These are phyloP conservation scores for Benthosema pterotum DNA, from an alignment of 2,797 vertebrate species.

Conservation along the genomic window DNA sequence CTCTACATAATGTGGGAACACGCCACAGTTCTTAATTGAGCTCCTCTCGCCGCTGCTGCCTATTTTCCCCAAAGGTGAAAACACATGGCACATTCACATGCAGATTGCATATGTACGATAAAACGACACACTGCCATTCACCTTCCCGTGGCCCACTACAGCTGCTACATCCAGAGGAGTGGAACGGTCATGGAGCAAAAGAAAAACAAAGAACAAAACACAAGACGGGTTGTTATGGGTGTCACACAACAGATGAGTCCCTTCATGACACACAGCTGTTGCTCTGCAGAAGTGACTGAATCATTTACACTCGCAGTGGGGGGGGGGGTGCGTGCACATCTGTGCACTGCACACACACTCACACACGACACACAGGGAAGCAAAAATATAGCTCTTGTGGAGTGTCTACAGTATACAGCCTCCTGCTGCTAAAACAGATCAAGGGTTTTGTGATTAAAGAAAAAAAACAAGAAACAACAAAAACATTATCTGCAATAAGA, in stretches of 20 bases:
- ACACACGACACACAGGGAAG: too few species aligned
- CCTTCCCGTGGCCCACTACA: slow-evolving; percentile 25
- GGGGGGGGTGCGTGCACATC: background rate
- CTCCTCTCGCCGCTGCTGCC: slow-evolving; percentile 14
- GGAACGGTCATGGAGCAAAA: slow-evolving; percentile 54
- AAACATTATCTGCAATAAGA: slow-evolving; percentile 43
- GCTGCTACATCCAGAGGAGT: slow-evolving; percentile 44
- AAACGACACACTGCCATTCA: slow-evolving; percentile 11
- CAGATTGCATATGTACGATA: slow-evolving; percentile 6
- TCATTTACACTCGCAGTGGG: slow-evolving; percentile 17
- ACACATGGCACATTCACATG: slow-evolving; percentile 7
- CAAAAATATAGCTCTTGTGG: too few species aligned
- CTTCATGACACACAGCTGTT: slow-evolving; percentile 57
- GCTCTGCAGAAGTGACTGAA: slow-evolving; percentile 28
- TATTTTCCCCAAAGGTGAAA: slow-evolving; percentile 38
- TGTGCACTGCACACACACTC: background rate
- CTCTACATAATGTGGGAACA: slow-evolving; percentile 17
- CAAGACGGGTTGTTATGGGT: slow-evolving; percentile 40
- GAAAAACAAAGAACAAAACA: too few species aligned
- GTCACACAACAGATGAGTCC: slow-evolving; percentile 57
- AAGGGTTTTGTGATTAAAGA: slow-evolving; percentile 16
- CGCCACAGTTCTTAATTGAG: slow-evolving; percentile 25
- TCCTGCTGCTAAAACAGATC: slow-evolving; percentile 30
- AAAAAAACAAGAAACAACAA: slow-evolving; percentile 14
- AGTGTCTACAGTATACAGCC: background rate